These are phyloP conservation scores for Littorina saxatilis DNA, from an alignment of 1,140 invertebrate species.

Conservation along the genomic window DNA sequence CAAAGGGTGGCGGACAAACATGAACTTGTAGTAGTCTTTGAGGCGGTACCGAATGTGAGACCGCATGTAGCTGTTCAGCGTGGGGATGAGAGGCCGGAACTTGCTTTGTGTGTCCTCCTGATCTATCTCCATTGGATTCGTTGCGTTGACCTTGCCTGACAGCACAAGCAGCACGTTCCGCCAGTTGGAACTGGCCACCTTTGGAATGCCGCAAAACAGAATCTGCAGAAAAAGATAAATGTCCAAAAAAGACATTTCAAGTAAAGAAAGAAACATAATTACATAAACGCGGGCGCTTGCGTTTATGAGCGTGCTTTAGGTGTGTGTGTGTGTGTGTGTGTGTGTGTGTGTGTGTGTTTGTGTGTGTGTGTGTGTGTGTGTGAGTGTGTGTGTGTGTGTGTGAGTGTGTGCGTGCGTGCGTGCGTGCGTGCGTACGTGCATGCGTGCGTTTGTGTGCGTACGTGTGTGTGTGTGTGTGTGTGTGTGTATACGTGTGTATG, in stretches of 20 bases:
- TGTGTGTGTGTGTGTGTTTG: neutral
- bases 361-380: neutral
- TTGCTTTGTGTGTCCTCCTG: conserved; percentile 48
- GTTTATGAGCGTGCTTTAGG: too few species aligned
- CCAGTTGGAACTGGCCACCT: conserved; percentile 96
- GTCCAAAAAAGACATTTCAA: too few species aligned
- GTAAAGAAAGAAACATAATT: too few species aligned
- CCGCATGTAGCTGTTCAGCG: conserved; percentile 77
- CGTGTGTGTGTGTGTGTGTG: neutral
- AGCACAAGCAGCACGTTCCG: conserved; percentile 91
- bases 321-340: conserved; percentile 3
- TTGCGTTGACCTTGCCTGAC: conserved; percentile 75
- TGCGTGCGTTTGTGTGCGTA: neutral
- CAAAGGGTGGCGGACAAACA: conserved; percentile 82
- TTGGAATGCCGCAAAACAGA: conserved; percentile 94
- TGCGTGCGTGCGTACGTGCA: neutral
- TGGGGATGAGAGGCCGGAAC: conserved; percentile 28
- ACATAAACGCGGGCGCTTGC: too few species aligned
- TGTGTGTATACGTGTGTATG: neutral
- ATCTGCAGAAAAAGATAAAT: conserved; percentile 79
- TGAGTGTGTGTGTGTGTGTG: conserved; percentile 3
- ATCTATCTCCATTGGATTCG: conserved; percentile 39
- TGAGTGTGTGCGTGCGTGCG: neutral
- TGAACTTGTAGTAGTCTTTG: conserved; percentile 86
- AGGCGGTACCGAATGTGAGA: conserved; percentile 80